A percentile compares a stretch with the other conserved stretches of the same genome.
These are phyloP conservation scores for Polyodon spathula DNA, from an alignment of 2,113 vertebrate species.

Conservation along the genomic window DNA sequence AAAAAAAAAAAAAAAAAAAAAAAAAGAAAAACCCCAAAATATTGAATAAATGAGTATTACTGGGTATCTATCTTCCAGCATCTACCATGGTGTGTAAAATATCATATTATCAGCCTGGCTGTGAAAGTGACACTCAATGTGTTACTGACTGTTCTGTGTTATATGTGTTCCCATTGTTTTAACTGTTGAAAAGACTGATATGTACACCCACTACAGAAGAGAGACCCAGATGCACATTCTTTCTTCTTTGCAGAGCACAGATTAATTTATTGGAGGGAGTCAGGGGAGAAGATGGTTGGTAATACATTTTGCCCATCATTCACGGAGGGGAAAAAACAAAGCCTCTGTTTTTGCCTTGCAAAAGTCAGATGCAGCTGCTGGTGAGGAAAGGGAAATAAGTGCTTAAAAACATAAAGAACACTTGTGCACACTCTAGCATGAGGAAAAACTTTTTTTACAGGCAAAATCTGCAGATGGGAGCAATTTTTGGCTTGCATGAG, in stretches of 20 bases:
- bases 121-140: background rate
- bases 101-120: too few species aligned
- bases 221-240: constrained; percentile 24
- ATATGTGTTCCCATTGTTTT: constrained; percentile 35
- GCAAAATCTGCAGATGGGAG: constrained; percentile 35
- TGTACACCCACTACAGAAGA: constrained; percentile 34
- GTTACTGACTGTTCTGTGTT: background rate
- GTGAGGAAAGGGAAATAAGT: constrained; percentile 23
- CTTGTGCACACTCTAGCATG: too few species aligned
- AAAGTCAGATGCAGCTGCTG: constrained; percentile 30
- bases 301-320: constrained; percentile 15
- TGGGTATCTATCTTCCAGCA: too few species aligned
- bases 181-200: constrained; percentile 21
- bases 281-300: constrained; percentile 6
- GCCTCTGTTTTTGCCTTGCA: constrained; percentile 22
- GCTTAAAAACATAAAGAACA: constrained; percentile 3
- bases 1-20: too few species aligned
- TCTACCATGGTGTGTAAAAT: too few species aligned
- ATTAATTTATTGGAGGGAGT: constrained; percentile 30
- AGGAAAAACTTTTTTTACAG: constrained; percentile 37
- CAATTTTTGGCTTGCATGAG: constrained; percentile 49
- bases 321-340: constrained; percentile 14
- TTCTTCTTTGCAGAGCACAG: constrained; percentile 23
- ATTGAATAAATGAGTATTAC: too few species aligned
- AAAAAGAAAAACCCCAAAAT: too few species aligned